Base-by-base conservation (phyloP, 2,797 vertebrate genomes). In the Poecile montanus region DNA sequence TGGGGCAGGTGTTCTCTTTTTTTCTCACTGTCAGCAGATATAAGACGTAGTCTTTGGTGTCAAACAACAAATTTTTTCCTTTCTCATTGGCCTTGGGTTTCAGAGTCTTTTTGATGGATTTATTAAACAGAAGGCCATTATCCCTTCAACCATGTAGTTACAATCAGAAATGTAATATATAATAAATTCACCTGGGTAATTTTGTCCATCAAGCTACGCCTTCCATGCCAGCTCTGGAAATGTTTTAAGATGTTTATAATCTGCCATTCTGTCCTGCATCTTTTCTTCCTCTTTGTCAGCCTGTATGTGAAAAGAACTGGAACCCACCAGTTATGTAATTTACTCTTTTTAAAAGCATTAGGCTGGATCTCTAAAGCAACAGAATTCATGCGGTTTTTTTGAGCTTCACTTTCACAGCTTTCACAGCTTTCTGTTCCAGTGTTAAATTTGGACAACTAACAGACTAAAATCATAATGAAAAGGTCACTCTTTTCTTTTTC, bases 11-110 rank as follows among this genome's bases (percentile, higher is more conserved):
- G 26, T 19, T 70, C 3, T 10, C 2, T 51, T 85, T 40, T 40
- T 16, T 48, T 18, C 6, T 50, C 44, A 23, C 7, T 82, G 32
- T 66, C 56, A 73, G 17, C 7, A 6, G 5, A 20, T 36, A 6
- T n/a, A 36, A 71, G 26, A 57, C 11, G 44, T 1, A 14, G 19
- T 21, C 10, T 51, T 66, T 0, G 0, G 3, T 73, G 29, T 75
- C 32, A 73, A 82, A 58, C 0, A 1, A 10, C 6, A 54, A 19
- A 1, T 34, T 65, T 18, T 45, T 26, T 48, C 25, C 29, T 70
- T 73, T 85, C 29, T 67, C 4, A 11, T 25, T 56, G 3, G 6
- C 25, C 9, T 36, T 36, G 32, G 9, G 2, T 20, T 82, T 85
- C 50, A 51, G 16, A n/a, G 21, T 44, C 5, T 34, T 80, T 83